A percentile compares a stretch with the other conserved stretches of the same genome.
Evolutionary conservation across 37 sponge, comb jelly and placozoan species (phyloP).

Genomic region (Axinella damicornis): DNA sequence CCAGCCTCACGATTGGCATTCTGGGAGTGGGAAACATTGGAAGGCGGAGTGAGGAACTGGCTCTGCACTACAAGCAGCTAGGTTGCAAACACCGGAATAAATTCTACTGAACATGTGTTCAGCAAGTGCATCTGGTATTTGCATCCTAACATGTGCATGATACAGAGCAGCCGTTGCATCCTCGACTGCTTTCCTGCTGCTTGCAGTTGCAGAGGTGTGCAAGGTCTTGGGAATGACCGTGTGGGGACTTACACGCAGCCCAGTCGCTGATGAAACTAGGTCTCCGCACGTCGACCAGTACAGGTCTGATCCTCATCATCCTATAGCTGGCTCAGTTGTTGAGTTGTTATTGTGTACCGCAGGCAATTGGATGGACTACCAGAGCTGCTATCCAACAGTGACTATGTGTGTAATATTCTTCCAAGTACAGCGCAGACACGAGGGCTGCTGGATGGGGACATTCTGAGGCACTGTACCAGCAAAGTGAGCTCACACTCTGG

Average conservation of each 20-base stretch:
- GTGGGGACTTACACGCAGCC: constrained; percentile 55
- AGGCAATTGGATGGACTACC: constrained; percentile 32
- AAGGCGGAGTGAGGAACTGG: constrained; percentile 11
- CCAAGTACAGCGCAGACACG: constrained; percentile 63
- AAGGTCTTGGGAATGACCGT: constrained; percentile 62
- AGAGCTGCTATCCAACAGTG: constrained; percentile 32
- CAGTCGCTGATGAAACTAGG: neutral
- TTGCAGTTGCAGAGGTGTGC: constrained; percentile 58
- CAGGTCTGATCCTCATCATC: constrained; percentile 1
- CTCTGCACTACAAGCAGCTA: neutral
- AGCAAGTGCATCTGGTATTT: neutral
- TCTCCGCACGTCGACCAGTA: constrained; percentile 46
- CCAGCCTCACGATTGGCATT: constrained; percentile 46
- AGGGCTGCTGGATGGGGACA: constrained; percentile 51
- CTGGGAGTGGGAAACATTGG: constrained; percentile 71
- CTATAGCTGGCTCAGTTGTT: neutral
- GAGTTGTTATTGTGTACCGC: no score
- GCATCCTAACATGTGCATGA: neutral
- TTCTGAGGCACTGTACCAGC: constrained; percentile 33
- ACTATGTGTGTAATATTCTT: constrained; percentile 68
- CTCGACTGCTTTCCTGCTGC: no score
- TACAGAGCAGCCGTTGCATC: no score
- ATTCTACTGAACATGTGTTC: no score
- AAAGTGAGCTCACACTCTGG: constrained; percentile 13
- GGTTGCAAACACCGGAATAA: no score